These are phyloP conservation scores for Drosophila gaucha DNA, from an alignment of 2,888 invertebrate genomes.

Conservation along the genomic window DNA sequence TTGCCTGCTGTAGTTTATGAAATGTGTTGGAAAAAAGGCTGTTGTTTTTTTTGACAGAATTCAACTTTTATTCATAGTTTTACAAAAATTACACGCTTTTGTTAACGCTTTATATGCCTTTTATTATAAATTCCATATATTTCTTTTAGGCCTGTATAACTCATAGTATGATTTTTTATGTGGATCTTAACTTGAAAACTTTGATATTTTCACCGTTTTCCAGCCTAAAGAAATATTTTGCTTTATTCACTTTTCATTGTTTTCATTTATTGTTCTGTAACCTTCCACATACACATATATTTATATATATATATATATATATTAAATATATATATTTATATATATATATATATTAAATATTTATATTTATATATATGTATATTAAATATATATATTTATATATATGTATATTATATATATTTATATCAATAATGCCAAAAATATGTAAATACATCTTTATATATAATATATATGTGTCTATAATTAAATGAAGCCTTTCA, in stretches of 20 bases:
- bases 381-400: too few species aligned
- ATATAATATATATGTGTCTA: constrained; percentile 70
- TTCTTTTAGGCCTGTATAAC: constrained; percentile 42
- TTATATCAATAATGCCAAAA: constrained; percentile 74
- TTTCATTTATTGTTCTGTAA: constrained; percentile 60
- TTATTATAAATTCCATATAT: constrained; percentile 32
- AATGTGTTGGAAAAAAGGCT: constrained; percentile 45
- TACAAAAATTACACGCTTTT: constrained; percentile 72
- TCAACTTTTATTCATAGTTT: constrained; percentile 74
- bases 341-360: too few species aligned
- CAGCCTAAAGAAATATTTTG: constrained; percentile 45
- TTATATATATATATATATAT: constrained; percentile 77
- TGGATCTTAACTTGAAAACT: constrained; percentile 54
- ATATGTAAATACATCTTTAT: constrained; percentile 78
- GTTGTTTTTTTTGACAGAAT: constrained; percentile 49
- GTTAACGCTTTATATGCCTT: constrained; percentile 53
- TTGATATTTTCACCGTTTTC: constrained; percentile 74
- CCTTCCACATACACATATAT: too few species aligned
- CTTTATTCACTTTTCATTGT: constrained; percentile 32
- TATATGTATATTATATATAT: too few species aligned
- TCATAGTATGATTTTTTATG: constrained; percentile 40
- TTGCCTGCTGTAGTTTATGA: constrained; percentile 15
- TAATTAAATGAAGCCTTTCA: constrained; percentile 76
- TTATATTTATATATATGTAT: too few species aligned
- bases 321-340: constrained; percentile 70